Percentiles rank a stretch among this genome's conserved stretches.
Conservation (phyloP, 2,888 invertebrate genomes). For the Itoplectis maculator region DNA sequence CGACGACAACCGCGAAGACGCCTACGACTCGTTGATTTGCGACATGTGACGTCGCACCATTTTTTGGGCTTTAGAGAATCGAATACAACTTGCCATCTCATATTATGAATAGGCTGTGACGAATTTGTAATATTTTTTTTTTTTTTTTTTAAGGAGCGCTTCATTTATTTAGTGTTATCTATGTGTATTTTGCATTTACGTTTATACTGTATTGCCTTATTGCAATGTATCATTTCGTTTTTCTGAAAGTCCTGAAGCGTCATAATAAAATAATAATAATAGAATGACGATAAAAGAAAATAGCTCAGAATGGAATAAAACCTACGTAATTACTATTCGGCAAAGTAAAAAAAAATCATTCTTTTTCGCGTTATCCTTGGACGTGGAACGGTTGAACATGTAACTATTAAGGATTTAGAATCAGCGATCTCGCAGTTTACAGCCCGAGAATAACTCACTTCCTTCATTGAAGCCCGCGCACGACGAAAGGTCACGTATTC, state of each 20-base stretch:
- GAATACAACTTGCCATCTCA: too few species aligned
- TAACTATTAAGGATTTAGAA: not conserved
- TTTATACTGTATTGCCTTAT: too few species aligned
- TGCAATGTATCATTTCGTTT: too few species aligned
- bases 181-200: too few species aligned
- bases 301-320: not conserved
- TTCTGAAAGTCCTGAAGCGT: too few species aligned
- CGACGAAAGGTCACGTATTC: conserved; percentile 33
- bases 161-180: too few species aligned
- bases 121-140: too few species aligned
- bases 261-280: not conserved
- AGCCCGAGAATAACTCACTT: conserved; percentile 10
- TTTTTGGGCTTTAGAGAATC: too few species aligned
- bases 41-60: conserved; percentile 13
- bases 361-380: not conserved
- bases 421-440: conserved; percentile 10
- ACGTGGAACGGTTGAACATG: conserved; percentile 16
- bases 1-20: conserved; percentile 8
- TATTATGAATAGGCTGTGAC: too few species aligned
- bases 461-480: not conserved
- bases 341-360: too few species aligned
- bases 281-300: not conserved
- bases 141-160: too few species aligned
- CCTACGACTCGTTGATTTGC: conserved; percentile 41
- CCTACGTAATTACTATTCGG: not conserved